These are phyloP conservation scores for Puffinus mauretanicus DNA, from an alignment of 2,113 vertebrate genomes.

Conservation along the genomic window DNA sequence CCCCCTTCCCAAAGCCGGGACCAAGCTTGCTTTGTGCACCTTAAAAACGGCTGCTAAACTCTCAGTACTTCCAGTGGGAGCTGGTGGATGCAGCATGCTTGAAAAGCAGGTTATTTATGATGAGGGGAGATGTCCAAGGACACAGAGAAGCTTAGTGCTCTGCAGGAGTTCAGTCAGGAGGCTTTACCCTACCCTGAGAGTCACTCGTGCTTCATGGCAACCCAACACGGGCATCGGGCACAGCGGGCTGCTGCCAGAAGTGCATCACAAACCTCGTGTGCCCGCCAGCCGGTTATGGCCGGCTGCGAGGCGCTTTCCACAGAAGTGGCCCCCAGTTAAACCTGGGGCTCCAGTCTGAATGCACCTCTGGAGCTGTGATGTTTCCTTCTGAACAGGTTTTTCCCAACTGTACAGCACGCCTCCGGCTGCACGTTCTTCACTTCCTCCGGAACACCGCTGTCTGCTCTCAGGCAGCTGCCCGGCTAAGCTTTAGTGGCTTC, in stretches of 20 bases:
- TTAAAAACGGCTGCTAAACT: not conserved
- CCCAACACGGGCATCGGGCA: rapidly evolving
- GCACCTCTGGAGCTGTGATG: not conserved
- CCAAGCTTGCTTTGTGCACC: not conserved
- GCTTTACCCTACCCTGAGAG: not conserved
- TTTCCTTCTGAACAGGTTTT: not conserved
- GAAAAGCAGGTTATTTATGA: not conserved
- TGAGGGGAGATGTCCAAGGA: not conserved
- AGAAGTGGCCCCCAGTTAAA: not conserved
- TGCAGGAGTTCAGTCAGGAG: not conserved
- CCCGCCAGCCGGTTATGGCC: not conserved
- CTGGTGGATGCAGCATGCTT: not conserved
- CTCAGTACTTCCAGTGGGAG: not conserved
- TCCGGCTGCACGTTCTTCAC: not conserved
- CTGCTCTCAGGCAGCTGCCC: not conserved
- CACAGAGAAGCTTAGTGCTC: not conserved
- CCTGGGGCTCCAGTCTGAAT: not conserved
- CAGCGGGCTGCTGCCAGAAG: not conserved
- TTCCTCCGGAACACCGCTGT: not conserved
- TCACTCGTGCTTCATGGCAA: not conserved
- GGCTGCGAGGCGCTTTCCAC: not conserved
- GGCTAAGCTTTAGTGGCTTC: not conserved
- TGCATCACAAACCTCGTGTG: not conserved
- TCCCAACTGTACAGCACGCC: not conserved
- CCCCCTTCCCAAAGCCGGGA: not conserved